These are phyloP conservation scores for Invenusta paracnida DNA, from an alignment of 2,888 invertebrate species.

Conservation along the genomic window DNA sequence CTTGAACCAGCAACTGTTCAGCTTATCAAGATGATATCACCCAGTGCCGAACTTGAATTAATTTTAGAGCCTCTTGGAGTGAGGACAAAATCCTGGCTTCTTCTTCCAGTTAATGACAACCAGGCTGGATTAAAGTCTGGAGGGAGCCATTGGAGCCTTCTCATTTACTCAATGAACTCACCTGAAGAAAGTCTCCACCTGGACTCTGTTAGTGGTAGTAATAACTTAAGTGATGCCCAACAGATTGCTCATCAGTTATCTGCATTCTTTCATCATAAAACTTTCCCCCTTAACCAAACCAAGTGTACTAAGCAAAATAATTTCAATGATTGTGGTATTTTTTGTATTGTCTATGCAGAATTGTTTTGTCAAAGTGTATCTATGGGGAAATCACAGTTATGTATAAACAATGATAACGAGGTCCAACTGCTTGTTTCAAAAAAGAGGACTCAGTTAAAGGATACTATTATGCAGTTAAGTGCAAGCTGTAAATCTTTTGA, in stretches of 20 bases:
- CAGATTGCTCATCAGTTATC: neutral
- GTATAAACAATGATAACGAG: neutral
- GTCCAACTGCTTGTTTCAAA: neutral
- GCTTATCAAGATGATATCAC: neutral
- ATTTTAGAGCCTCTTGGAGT: conserved; percentile 6
- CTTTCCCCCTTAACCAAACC: neutral
- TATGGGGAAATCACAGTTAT: neutral
- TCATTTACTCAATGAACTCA: neutral
- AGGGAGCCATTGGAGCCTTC: neutral
- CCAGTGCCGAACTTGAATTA: neutral
- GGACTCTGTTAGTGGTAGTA: neutral
- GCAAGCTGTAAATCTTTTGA: neutral
- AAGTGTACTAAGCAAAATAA: neutral
- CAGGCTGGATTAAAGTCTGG: neutral
- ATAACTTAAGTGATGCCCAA: neutral
- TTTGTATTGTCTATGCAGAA: conserved; percentile 7
- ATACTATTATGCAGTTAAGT: neutral
- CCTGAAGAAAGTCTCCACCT: neutral
- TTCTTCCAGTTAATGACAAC: neutral
- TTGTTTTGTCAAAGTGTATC: neutral
- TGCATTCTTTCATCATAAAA: neutral
- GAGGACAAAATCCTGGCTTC: neutral
- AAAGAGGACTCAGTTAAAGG: neutral
- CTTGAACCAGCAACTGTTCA: conserved; percentile 10
- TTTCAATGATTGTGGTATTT: neutral